Evolutionary conservation across 1,140 invertebrate species (phyloP).

Genomic region (Saccostrea glomerata): DNA sequence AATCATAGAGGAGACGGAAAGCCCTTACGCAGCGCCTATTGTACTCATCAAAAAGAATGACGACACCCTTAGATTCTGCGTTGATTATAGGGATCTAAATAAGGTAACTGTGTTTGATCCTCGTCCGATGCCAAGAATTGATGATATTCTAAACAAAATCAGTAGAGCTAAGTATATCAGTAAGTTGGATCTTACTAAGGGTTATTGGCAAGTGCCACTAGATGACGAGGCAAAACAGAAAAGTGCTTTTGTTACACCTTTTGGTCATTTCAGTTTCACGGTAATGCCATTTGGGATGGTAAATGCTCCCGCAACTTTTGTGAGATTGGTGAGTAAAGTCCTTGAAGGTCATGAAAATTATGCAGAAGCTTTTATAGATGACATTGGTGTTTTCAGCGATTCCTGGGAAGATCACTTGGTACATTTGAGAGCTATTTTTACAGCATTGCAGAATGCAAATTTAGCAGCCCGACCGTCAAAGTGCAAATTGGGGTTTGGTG

Average conservation of each 20-base stretch:
- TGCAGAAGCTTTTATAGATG: slow-evolving; percentile 32
- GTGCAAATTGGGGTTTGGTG: neutral
- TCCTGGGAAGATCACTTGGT: slow-evolving; percentile 6
- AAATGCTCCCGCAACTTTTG: slow-evolving; percentile 2
- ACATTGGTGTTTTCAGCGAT: slow-evolving; percentile 35
- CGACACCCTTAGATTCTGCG: too few relatives aligned
- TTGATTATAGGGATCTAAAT: too few relatives aligned
- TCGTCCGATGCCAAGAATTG: too few relatives aligned
- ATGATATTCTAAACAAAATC: too few relatives aligned
- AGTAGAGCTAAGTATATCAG: too few relatives aligned
- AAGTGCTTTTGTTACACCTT: slow-evolving; percentile 43
- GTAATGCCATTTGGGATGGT: slow-evolving; percentile 45
- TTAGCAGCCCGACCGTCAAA: slow-evolving; percentile 47
- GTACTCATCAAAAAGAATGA: too few relatives aligned
- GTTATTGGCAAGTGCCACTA: too few relatives aligned
- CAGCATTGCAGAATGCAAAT: slow-evolving; percentile 13
- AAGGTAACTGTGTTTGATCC: too few relatives aligned
- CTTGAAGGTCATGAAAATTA: slow-evolving; percentile 12
- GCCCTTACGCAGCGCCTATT: too few relatives aligned
- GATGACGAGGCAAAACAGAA: neutral
- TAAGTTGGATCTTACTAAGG: too few relatives aligned
- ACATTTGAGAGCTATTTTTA: slow-evolving; percentile 30
- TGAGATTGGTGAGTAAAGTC: slow-evolving; percentile 10
- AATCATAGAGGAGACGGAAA: too few relatives aligned
- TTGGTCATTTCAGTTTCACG: slow-evolving; percentile 25